These are phyloP conservation scores for Eurystomus gularis DNA, from an alignment of 2,113 vertebrate genomes.

Conservation along the genomic window DNA sequence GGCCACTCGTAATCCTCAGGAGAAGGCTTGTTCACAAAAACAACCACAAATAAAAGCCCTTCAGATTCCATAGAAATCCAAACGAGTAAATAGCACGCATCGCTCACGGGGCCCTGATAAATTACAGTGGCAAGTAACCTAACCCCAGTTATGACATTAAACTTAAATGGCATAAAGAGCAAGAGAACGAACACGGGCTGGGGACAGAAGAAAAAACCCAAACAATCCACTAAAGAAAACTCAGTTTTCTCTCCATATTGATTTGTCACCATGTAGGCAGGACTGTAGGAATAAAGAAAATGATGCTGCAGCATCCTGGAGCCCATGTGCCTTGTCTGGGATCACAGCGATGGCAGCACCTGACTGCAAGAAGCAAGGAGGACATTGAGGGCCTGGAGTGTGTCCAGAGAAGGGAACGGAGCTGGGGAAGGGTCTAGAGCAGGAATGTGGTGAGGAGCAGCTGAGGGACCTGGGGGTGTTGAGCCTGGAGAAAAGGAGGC, in stretches of 20 bases:
- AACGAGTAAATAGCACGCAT: background rate
- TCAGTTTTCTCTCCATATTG: background rate
- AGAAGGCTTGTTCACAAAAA: background rate
- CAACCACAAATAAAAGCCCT: background rate
- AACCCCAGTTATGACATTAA: background rate
- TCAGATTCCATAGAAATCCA: background rate
- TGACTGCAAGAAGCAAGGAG: too few species aligned
- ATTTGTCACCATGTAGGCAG: rapidly evolving
- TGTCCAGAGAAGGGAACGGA: too few species aligned
- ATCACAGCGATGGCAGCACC: too few species aligned
- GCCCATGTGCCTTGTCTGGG: background rate
- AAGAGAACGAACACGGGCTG: background rate
- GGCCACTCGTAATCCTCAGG: background rate
- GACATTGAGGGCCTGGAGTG: too few species aligned
- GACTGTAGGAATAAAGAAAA: background rate
- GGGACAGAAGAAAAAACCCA: background rate
- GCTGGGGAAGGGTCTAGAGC: too few species aligned
- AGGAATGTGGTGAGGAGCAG: too few species aligned
- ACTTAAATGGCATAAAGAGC: background rate
- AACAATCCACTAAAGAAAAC: too few species aligned
- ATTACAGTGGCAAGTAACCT: background rate
- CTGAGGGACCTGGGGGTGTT: too few species aligned
- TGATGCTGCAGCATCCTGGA: rapidly evolving
- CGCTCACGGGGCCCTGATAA: background rate
- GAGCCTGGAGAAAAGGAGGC: too few species aligned